Evolutionary conservation across 2,797 vertebrate genomes (phyloP), one percentile per base, ranked within the genome.

Genomic region (Hydrocynus forskahlii): DNA sequence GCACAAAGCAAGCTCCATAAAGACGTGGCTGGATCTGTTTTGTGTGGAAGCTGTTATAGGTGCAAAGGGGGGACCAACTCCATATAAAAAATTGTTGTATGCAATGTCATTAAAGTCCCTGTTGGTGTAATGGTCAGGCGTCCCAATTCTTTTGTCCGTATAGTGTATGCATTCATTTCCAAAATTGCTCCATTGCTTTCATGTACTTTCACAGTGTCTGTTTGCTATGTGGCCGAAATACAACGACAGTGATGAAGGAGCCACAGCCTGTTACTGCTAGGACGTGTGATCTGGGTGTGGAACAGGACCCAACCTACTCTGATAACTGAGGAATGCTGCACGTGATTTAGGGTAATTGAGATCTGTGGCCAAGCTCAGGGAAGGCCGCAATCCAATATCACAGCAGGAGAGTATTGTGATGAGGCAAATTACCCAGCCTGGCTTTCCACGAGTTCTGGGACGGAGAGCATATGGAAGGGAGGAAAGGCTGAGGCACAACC

Each of bases 341-440:
- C 81, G 62, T 13, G 10, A 81, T 81, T 78, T 66, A 64, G n/a
- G 21, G 69, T 79, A 81, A 83, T 87, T 85, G 68, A 85, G 86
- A 85, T 86, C 75, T 81, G 80, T 52, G 69, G 71, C 62, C 57
- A 78, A 43, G 35, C 76, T 19, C 73, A 23, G 60, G 74, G 77
- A 81, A 74, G 78, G 77, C 68, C 69, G 23, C 68, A 79, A 83
- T 80, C 78, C 83, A 85, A 79, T 83, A 69, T 73, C 25, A 54
- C 50, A 80, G 82, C 72, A 62, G 72, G 79, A 71, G 9, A 13
- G 29, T 63, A 35, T 75, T 77, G 80, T 75, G 69, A 68, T 81
- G 71, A 75, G 79, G 64, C 63, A 78, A 80, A 86, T 84, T 80
- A 81, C 19, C 4, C 70, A 57, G 74, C 54, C 68, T 80, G 54